Base-by-base conservation (phyloP, 2,797 vertebrate genomes). In the Xyrichtys novacula region DNA sequence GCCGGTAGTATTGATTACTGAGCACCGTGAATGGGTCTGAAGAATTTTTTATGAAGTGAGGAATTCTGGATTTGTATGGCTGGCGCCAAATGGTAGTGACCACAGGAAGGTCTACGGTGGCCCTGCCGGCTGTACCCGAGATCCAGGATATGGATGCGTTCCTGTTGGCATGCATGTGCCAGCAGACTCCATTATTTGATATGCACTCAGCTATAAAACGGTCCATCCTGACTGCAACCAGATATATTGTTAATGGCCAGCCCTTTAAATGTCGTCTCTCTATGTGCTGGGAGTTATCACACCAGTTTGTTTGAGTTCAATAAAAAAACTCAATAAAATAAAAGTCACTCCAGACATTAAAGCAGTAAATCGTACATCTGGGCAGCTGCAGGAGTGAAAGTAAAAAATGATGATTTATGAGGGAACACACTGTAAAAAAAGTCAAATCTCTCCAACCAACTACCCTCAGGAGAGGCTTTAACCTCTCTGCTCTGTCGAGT, bases 191-290 rank as follows among this genome's bases (percentile, higher is more conserved):
- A 90, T 80, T 83, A 90, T 88, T 86, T 88, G 86, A 92, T 90
- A 88, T 64, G 78, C 71, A 39, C 78, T 76, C 65, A n/a, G 86
- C 74, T 87, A 84, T 91, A 91, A 91, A 92, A 88, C n/a, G 59
- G 34, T 60, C 46, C 79, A 34, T 81, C 84, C 68, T 31, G 75
- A 50, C 69, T 88, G 91, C 89, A 92, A 93, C 90, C 86, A 86
- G 90, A 94, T 93, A 92, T 88, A 91, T 91, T 92, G 89, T 94
- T 93, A 92, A 94, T 70, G 83, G 82, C 73, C 77, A 47, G 62
- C 81, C 60, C 84, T 81, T 72, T 80, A 85, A 89, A 85, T 75
- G 72, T 80, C 86, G 65, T 65, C 64, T 60, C 55, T 68, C 3
- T 64, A 64, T 77, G 80, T 62, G 72, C 81, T 84, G 74, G 71